These are phyloP conservation scores for Alectura lathami DNA, from an alignment of 2,113 vertebrate species.

Conservation along the genomic window DNA sequence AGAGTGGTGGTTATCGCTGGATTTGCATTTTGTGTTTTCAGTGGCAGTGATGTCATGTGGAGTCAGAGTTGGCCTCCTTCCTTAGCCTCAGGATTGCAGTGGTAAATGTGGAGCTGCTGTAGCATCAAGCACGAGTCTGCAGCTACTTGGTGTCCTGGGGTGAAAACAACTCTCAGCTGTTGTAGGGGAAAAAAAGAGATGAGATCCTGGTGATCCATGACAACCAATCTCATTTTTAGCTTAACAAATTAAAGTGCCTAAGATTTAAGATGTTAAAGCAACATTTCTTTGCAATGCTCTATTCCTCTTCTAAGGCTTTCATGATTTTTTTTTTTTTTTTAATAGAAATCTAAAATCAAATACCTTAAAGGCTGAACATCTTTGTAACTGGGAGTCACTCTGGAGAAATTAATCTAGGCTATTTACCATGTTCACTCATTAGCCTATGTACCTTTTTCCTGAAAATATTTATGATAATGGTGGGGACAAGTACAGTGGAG, in stretches of 20 bases:
- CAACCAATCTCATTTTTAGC: neutral
- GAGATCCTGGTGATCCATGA: neutral
- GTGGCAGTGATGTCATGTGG: neutral
- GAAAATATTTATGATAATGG: neutral
- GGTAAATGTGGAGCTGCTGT: neutral
- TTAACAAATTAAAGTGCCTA: neutral
- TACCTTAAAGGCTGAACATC: neutral
- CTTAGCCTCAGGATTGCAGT: neutral
- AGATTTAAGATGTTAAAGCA: neutral
- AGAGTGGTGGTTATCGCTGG: neutral
- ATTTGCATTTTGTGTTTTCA: neutral
- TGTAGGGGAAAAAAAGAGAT: neutral
- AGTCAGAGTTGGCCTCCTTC: neutral
- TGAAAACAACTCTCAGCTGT: neutral
- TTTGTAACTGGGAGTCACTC: neutral
- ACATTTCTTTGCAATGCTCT: neutral
- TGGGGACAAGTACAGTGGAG: neutral
- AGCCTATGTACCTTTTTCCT: neutral
- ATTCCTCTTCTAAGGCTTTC: neutral
- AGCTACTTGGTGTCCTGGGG: neutral
- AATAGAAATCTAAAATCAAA: neutral
- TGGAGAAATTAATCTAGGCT: neutral
- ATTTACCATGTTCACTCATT: neutral
- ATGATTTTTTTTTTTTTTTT: neutral
- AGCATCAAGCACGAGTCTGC: neutral